Evolutionary conservation across 2,888 invertebrate species (phyloP), one percentile per base, ranked within the genome.

Genomic region (Myopa testacea): DNA sequence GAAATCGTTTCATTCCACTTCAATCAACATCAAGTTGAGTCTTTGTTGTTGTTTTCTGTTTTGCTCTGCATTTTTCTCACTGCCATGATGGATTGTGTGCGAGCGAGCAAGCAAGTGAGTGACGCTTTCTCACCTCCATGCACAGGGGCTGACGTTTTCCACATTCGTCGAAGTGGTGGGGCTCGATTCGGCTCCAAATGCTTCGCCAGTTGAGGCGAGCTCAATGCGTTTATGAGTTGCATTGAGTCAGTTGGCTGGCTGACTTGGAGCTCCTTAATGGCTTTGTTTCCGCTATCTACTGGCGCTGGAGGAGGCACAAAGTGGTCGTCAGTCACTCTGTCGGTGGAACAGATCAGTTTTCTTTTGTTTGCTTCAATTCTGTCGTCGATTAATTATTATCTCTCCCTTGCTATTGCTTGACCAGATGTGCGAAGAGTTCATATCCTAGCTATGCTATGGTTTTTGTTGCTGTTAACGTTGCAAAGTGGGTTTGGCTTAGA

Each of bases 1-100:
- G 82, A 81, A 84, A 83, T 83, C 82, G 82, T 82, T 26, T 82
- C 82, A 82, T 83, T 84, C 82, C 82, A 82, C 83, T 85, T 85
- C 83, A 84, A 85, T 84, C 84, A 84, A 82, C 81, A 84, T 83
- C 83, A 82, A 69, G 78, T 79, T 78, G 80, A 75, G 34, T 75
- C 75, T 71, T 60, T 79, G 73, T 74, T 73, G 74, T 72, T 55
- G 38, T 6, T 34, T 63, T 16, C 10, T 60, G 72, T 40, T 62
- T 65, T 50, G 60, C 60, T 7, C 12, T 55, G 55, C 69, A 75
- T 78, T 74, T 74, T 75, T 69, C 75, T 75, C 75, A 70, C 78
- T 55, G 69, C 74, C 73, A 75, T 79, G 77, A 79, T 79, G 76
- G 76, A 78, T 76, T 78, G 76, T 73, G 76, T 76, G 78, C 74